Base-by-base conservation (phyloP, 2,888 invertebrate species). In the Drosophila nigricruria region DNA sequence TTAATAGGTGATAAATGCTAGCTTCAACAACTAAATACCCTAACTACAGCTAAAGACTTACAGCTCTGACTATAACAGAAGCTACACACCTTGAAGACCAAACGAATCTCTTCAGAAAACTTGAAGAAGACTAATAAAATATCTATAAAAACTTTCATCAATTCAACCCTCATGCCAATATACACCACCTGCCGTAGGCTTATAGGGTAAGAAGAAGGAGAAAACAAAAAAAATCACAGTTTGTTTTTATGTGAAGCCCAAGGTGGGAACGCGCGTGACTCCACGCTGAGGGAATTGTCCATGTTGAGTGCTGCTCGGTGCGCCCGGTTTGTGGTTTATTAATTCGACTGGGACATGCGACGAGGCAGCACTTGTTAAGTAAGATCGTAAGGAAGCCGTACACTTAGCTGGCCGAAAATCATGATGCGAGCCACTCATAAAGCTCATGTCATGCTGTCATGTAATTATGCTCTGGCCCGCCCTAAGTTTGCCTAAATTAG, bases 291-390 rank as follows among this genome's bases (percentile, higher is more conserved):
- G 49, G 27, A n/a, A n/a, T 6, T 10, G 30, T 16, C 25, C 23
- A 43, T 56, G 60, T 56, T 72, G 73, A 75, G 72, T 81, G 75
- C 57, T 75, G 34, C 36, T 64, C 50, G 59, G 30, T 66, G 73
- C 49, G 73, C 38, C 42, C 16, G 32, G 23, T 53, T 78, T 56
- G 71, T 82, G 87, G 81, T 80, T 85, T 85, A 85, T 88, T 85
- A 85, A 85, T 85, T 74, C 70, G 70, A 70, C 65, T 56, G 69
- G 36, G 76, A 83, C 88, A 88, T 85, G 88, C 86, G 78, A 88
- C 75, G 77, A 79, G 74, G 78, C 78, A 70, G 68, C 68, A 76
- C 75, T 79, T 79, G 85, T 70, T 77, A 73, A 68, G 43, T 45
- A 57, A 43, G 56, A 18, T 53, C 36, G 32, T 20, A 71, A 75